Conservation (phyloP, 2,113 vertebrate species). For the Triplophysa tibetana region DNA sequence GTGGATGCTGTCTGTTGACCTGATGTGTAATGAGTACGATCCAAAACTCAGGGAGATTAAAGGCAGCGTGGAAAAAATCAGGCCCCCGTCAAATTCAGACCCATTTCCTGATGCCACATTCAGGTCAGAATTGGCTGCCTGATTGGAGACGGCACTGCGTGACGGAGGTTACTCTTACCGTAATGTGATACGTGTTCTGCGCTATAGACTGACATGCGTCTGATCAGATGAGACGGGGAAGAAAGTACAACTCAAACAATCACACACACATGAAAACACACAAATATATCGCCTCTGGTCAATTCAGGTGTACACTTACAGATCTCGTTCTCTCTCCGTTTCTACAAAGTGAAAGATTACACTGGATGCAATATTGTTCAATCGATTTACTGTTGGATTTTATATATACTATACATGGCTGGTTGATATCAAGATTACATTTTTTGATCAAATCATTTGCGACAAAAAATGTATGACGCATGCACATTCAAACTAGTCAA, state of each 20-base stretch:
- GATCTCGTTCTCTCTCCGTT: background rate
- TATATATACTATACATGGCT: too few species aligned
- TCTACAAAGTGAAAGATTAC: background rate
- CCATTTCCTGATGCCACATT: conserved; percentile 53
- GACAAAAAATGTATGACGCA: too few species aligned
- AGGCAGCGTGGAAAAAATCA: conserved; percentile 56
- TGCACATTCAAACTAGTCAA: too few species aligned
- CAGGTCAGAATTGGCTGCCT: conserved; percentile 49
- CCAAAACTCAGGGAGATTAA: conserved; percentile 55
- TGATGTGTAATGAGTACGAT: conserved; percentile 43
- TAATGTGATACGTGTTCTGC: conserved; percentile 63
- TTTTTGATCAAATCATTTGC: too few species aligned
- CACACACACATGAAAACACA: conserved; percentile 43
- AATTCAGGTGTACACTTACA: background rate
- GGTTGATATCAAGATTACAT: too few species aligned
- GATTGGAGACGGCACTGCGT: conserved; percentile 59
- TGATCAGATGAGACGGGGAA: conserved; percentile 7
- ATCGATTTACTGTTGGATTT: too few species aligned
- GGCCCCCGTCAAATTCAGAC: conserved; percentile 60
- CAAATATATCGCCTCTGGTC: background rate
- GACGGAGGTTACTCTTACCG: conserved; percentile 51
- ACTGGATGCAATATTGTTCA: background rate
- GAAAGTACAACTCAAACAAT: conserved; percentile 8
- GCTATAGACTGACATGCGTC: conserved; percentile 58
- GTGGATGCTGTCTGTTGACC: conserved; percentile 34